These are phyloP conservation scores for Uria lomvia DNA, from an alignment of 2,113 vertebrate species.

Conservation along the genomic window DNA sequence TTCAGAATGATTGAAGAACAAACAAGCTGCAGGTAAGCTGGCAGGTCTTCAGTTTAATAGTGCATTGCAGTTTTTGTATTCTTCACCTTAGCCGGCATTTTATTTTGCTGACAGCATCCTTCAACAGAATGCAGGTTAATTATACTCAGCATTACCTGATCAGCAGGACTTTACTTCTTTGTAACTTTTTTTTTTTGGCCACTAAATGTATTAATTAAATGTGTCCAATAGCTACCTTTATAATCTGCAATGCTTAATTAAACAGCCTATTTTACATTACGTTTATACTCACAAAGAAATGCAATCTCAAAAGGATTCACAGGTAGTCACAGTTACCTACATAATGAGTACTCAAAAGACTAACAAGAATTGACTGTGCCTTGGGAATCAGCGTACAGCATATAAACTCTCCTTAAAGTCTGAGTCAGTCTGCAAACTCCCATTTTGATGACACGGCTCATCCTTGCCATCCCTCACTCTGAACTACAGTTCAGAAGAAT, in stretches of 20 bases:
- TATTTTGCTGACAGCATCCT: slow-evolving; percentile 38
- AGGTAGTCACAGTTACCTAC: not conserved
- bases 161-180: not conserved
- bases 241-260: not conserved
- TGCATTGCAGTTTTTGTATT: not conserved
- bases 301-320: slow-evolving; percentile 1
- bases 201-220: not conserved
- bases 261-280: not conserved
- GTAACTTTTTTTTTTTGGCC: not conserved
- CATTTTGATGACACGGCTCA: not conserved
- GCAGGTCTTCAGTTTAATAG: not conserved
- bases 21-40: slow-evolving; percentile 9
- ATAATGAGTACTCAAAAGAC: not conserved
- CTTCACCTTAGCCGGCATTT: not conserved
- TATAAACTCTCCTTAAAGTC: not conserved
- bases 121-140: slow-evolving; percentile 43
- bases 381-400: not conserved
- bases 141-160: not conserved
- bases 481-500: not conserved
- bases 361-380: not conserved
- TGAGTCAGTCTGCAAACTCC: not conserved
- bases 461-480: not conserved
- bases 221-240: not conserved
- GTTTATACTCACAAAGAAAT: not conserved
- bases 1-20: not conserved